phyloP scores from a whole-genome alignment of 2,888 invertebrate genomes.

The Unio pictorum region DNA sequence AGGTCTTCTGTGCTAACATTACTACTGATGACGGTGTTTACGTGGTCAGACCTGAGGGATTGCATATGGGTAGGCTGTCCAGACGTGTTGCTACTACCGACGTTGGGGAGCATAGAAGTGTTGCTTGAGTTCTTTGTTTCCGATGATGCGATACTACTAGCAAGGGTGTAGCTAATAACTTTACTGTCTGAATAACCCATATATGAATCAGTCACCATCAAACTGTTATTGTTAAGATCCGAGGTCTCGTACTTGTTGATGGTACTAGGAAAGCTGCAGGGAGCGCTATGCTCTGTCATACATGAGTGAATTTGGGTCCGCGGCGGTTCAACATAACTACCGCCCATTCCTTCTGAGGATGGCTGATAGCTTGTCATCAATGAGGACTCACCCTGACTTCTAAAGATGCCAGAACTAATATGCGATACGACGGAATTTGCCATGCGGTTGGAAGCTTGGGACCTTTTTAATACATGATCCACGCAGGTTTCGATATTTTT shows the following conservation, averaged over 20 bases:
- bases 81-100: slow-evolving; percentile 52
- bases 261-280: slow-evolving; percentile 52
- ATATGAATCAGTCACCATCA: slow-evolving; percentile 32
- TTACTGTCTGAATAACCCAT: slow-evolving; percentile 32
- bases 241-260: slow-evolving; percentile 33
- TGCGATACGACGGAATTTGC: no score
- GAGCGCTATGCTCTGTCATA: slow-evolving; percentile 27
- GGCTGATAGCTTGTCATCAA: no score
- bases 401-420: no score
- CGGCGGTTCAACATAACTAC: neutral
- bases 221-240: slow-evolving; percentile 29
- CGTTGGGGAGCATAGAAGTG: slow-evolving; percentile 52
- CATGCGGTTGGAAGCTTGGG: no score
- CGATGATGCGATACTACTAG: slow-evolving; percentile 38
- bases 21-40: slow-evolving; percentile 23
- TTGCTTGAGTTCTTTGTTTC: slow-evolving; percentile 48
- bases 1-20: slow-evolving; percentile 37
- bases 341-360: no score
- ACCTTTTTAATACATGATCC: no score
- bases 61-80: slow-evolving; percentile 27
- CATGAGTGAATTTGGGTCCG: slow-evolving; percentile 3
- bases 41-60: slow-evolving; percentile 10
- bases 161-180: slow-evolving; percentile 29
- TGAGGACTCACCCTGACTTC: no score
- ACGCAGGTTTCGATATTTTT: slow-evolving; percentile 2